Percentiles rank a stretch among this genome's conserved stretches.
Evolutionary conservation across 2,113 vertebrate species (phyloP).

Genomic region (Synodontis membranacea): DNA sequence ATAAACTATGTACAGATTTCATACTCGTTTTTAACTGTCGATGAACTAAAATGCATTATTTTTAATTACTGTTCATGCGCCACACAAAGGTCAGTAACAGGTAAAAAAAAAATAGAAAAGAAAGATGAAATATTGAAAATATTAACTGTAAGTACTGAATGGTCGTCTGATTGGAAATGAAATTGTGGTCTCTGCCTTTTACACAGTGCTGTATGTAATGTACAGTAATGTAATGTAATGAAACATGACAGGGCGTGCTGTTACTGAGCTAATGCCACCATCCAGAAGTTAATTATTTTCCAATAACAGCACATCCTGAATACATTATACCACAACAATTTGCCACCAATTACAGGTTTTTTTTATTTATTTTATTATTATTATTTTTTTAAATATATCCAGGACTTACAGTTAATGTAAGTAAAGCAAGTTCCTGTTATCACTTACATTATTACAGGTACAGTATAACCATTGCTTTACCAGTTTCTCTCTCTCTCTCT

Average conservation of each 20-base stretch:
- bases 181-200: neutral
- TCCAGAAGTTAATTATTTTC: neutral
- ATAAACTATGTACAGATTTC: neutral
- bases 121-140: neutral
- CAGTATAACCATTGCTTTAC: neutral
- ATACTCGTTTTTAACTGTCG: neutral
- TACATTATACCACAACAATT: no score
- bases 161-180: neutral
- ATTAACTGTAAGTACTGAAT: neutral
- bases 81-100: neutral
- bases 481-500: neutral
- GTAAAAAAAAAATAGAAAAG: neutral
- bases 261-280: neutral
- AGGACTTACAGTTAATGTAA: neutral
- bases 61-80: neutral
- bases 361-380: no score
- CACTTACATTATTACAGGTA: neutral
- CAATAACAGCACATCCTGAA: neutral
- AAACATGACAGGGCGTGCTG: neutral
- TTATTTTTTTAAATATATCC: no score
- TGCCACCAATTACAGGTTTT: neutral
- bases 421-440: neutral
- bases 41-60: neutral
- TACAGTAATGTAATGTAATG: neutral
- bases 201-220: neutral